phyloP scores from a whole-genome alignment of 2,797 vertebrate species.

The Pangasius larnaudii region DNA sequence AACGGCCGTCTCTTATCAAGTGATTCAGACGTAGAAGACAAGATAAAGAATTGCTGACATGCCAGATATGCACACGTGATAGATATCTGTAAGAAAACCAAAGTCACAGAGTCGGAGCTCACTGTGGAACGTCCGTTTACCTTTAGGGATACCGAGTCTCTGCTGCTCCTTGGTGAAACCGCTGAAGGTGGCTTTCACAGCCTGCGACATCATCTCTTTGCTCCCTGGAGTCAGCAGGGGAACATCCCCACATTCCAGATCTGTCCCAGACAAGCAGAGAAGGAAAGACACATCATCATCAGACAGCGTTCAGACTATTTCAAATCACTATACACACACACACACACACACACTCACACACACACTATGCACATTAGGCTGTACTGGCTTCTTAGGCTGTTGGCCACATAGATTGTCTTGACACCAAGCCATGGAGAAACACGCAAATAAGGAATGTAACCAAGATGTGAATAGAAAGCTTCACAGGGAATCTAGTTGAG shows the following conservation, averaged over 20 bases:
- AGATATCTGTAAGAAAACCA: background rate
- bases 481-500: background rate
- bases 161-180: conserved; percentile 97
- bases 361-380: background rate
- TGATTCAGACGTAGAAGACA: background rate
- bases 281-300: conserved; percentile 23
- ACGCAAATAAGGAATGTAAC: background rate
- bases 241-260: conserved; percentile 96
- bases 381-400: background rate
- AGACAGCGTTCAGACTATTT: background rate
- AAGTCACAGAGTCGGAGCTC: background rate
- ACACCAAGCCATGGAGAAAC: background rate
- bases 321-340: background rate
- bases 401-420: no score
- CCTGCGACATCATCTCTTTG: conserved; percentile 99
- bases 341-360: background rate
- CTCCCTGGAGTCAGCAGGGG: conserved; percentile 95
- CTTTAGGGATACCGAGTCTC: conserved; percentile 95
- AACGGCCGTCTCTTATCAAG: background rate
- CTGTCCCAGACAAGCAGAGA: conserved; percentile 68
- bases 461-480: background rate
- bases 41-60: conserved; percentile 14
- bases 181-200: conserved; percentile 95
- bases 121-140: conserved; percentile 65
- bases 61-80: background rate